Evolutionary conservation across 2,113 vertebrate species (phyloP).

Genomic region (Excalfactoria chinensis): DNA sequence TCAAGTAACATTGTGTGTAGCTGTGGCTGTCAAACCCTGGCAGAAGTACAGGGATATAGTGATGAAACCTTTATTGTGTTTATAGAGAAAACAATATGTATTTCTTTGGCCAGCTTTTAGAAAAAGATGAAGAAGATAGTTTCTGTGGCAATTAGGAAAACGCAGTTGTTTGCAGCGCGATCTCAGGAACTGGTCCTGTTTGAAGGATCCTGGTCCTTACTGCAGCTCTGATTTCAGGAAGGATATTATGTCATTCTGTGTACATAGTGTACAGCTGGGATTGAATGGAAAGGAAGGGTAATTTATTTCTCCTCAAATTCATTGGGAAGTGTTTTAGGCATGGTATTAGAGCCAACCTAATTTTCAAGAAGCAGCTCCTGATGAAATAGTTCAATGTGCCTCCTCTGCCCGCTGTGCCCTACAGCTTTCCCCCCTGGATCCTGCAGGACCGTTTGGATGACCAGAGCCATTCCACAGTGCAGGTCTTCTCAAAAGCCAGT

Average conservation of each 20-base stretch:
- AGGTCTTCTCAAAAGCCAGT: background rate
- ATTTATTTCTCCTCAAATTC: slow-evolving; percentile 58
- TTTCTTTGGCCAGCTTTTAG: slow-evolving; percentile 36
- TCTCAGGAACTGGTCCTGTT: slow-evolving; percentile 74
- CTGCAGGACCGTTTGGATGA: rapidly evolving
- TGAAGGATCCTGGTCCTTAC: slow-evolving; percentile 77
- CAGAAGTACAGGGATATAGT: slow-evolving; percentile 43
- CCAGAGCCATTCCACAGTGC: background rate
- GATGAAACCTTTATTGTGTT: slow-evolving; percentile 50
- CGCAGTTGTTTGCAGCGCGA: slow-evolving; percentile 65
- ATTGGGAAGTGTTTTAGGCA: slow-evolving; percentile 65
- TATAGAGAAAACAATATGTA: slow-evolving; percentile 74
- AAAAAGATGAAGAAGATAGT: slow-evolving; percentile 71
- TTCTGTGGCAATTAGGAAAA: slow-evolving; percentile 77
- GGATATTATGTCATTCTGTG: slow-evolving; percentile 83
- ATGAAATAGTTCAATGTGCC: background rate
- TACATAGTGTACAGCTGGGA: slow-evolving; percentile 69
- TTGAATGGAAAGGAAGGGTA: slow-evolving; percentile 74
- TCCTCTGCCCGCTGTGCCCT: background rate
- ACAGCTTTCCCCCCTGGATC: background rate
- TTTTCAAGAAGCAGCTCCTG: background rate
- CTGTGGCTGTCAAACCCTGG: slow-evolving; percentile 36
- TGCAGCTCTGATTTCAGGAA: slow-evolving; percentile 79
- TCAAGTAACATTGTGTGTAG: slow-evolving; percentile 1
- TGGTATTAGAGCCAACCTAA: background rate